A percentile compares a stretch with the other conserved stretches of the same genome.
These are phyloP conservation scores for Allolobophora icterica DNA, from an alignment of 2,888 invertebrate species.

Conservation along the genomic window DNA sequence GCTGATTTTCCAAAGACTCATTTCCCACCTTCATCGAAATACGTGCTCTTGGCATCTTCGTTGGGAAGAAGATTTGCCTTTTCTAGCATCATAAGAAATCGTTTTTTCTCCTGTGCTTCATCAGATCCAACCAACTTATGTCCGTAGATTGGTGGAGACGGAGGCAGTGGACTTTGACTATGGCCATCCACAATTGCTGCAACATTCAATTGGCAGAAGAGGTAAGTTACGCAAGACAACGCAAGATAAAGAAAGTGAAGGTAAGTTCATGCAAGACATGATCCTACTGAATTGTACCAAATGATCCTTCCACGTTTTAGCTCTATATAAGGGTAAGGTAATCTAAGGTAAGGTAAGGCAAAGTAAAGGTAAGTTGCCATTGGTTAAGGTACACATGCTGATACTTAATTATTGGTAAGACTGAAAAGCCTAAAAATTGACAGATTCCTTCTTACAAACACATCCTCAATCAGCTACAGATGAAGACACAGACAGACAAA, in stretches of 20 bases:
- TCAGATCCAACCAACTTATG: neutral
- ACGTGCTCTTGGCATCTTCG: neutral
- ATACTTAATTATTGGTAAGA: neutral
- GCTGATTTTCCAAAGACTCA: neutral
- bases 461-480: neutral
- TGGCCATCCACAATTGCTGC: neutral
- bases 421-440: neutral
- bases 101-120: constrained; percentile 9
- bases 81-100: neutral
- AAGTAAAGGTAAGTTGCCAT: neutral
- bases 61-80: constrained; percentile 4
- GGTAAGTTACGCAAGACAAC: neutral
- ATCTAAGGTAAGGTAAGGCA: neutral
- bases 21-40: neutral
- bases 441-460: neutral
- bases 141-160: neutral
- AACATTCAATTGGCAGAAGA: neutral
- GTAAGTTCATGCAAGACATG: neutral
- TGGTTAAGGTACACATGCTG: neutral
- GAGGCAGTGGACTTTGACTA: neutral
- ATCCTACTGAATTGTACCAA: neutral
- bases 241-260: neutral
- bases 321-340: neutral
- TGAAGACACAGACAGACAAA: neutral
- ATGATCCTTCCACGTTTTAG: neutral